Percentiles rank a stretch among this genome's conserved stretches.
Conservation (phyloP, 2,113 vertebrate species). For the Asarcornis scutulata region DNA sequence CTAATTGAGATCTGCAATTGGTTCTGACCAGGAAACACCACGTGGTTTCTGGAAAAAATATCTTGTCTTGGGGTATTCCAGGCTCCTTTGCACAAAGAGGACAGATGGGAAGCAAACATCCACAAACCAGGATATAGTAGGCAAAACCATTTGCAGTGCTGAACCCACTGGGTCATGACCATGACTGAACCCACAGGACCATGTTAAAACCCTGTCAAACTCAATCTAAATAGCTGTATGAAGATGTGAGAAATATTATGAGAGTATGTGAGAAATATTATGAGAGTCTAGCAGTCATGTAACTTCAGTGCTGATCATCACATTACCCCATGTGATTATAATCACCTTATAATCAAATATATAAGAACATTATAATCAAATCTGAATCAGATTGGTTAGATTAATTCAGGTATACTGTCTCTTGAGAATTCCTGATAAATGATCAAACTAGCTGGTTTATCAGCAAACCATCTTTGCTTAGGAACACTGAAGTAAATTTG, state of each 20-base stretch:
- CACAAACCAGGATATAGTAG: not conserved
- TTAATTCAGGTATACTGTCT: not conserved
- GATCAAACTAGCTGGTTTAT: not conserved
- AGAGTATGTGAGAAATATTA: not conserved
- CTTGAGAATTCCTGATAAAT: not conserved
- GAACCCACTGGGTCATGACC: not conserved
- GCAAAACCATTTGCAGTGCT: not conserved
- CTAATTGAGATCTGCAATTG: not conserved
- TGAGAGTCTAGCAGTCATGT: not conserved
- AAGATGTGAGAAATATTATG: not conserved
- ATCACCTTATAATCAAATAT: not conserved
- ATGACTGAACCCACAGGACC: not conserved
- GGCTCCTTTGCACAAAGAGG: not conserved
- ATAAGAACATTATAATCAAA: not conserved
- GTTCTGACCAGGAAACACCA: not conserved
- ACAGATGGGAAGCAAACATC: not conserved
- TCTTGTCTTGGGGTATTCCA: not conserved
- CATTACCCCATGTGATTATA: not conserved
- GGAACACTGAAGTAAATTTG: not conserved
- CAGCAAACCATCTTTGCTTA: not conserved
- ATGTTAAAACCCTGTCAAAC: not conserved
- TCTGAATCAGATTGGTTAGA: not conserved
- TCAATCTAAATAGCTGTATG: not conserved
- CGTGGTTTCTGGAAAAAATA: not conserved
- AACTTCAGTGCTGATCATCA: not conserved